Conservation (phyloP, 2,113 vertebrate species). For the Empidonax alnorum region DNA sequence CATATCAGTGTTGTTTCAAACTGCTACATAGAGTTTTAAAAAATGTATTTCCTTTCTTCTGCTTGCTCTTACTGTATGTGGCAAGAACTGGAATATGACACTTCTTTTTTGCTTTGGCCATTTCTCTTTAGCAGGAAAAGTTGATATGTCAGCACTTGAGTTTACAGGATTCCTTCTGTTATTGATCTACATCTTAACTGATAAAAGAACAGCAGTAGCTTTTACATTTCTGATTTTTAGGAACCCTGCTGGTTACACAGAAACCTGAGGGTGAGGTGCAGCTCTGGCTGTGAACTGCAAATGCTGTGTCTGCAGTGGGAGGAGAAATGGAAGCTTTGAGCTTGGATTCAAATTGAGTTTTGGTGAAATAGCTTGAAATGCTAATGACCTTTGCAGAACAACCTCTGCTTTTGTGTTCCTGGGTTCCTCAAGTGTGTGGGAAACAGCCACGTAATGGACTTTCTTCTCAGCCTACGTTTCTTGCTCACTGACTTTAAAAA, state of each 20-base stretch:
- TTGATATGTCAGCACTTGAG: not conserved
- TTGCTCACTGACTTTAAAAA: conserved; percentile 53
- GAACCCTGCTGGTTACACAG: not conserved
- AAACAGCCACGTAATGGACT: conserved; percentile 58
- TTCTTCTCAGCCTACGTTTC: conserved; percentile 57
- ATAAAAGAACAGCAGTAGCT: conserved; percentile 11
- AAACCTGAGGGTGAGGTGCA: not conserved
- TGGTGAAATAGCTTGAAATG: conserved; percentile 34
- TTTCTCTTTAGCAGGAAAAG: not conserved
- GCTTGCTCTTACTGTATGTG: not conserved
- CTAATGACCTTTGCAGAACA: conserved; percentile 7
- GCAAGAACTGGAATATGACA: not conserved
- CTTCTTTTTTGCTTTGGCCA: not conserved
- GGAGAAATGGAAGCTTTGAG: conserved; percentile 8
- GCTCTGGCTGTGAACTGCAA: not conserved
- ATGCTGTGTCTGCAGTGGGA: not conserved
- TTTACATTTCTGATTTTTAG: conserved; percentile 36
- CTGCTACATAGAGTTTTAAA: not conserved
- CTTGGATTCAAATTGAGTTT: conserved; percentile 1
- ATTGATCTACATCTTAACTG: conserved; percentile 38
- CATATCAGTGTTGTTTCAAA: not conserved
- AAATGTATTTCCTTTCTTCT: not conserved
- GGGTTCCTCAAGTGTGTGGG: conserved; percentile 56
- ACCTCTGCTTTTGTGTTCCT: conserved; percentile 61
- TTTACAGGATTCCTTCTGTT: conserved; percentile 24